Evolutionary conservation across 2,888 invertebrate genomes (phyloP), one percentile per base, ranked within the genome.

Genomic region (Pachydiplax longipennis): DNA sequence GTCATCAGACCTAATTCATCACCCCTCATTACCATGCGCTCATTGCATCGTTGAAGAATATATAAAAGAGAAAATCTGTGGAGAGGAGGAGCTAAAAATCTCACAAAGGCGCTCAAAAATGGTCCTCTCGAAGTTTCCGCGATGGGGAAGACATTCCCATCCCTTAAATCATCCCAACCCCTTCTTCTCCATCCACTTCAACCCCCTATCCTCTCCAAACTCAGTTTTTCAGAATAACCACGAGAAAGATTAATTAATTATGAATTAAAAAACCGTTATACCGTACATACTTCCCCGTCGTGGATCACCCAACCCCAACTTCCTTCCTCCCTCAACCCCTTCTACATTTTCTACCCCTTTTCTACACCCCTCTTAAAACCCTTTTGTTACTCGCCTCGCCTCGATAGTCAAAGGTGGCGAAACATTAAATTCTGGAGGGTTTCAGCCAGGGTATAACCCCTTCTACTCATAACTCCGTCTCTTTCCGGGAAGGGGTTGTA

Each of bases 1-100:
- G 58, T 58, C 58, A 61, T n/a, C 61, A 15, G n/a, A 13, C 15
- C 83, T 53, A 58, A 83, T 83, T 83, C 83, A 83, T 58, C 83
- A 83, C 83, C 83, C 58, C 83, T 58, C 83, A 83, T 83, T 83
- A 83, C 83, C 81, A 15, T 48, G 44, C 18, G 44, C 82, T 82
- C 82, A 44, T 82, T 48, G 53, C 58, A 53, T 18, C 53, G 53
- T 53, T 53, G 53, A 1, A 53, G 48, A 10, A 48, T 48, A 48
- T 31, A 87, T 25, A 65, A 65, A 65, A 65, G 25, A 65, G 25
- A 65, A 73, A 31, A 18, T 35, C 58, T 10, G 82, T 37, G 15
- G 25, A 4, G n/a, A 31, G 25, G 35, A 12, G 48, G 81, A 37
- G 37, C 53, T 35, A 58, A 44, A n/a, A 53, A 58, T 35, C 61